phyloP scores from a whole-genome alignment of 2,888 invertebrate genomes.

The Myopa tessellatipennis region DNA sequence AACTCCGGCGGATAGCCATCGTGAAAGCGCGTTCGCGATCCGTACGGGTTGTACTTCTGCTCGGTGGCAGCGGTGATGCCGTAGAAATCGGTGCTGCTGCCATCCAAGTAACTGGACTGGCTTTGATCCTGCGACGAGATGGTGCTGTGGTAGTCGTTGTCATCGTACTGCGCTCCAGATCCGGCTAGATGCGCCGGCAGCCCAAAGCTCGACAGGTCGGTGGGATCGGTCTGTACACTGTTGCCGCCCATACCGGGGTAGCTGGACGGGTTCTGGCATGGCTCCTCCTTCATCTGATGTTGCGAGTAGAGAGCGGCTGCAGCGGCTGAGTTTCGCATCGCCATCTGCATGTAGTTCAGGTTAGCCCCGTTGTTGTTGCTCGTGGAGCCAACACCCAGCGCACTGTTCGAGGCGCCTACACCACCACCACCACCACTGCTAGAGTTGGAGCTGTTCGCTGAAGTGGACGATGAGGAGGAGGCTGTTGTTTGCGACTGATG shows the following conservation, averaged over 20 bases:
- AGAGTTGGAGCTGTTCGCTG: conserved; percentile 45
- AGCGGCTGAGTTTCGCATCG: conserved; percentile 56
- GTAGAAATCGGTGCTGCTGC: conserved; percentile 60
- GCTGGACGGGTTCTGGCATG: conserved; percentile 56
- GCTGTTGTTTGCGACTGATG: conserved; percentile 62
- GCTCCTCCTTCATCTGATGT: conserved; percentile 67
- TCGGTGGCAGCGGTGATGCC: conserved; percentile 52
- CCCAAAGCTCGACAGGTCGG: conserved; percentile 63
- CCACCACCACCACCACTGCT: conserved; percentile 59
- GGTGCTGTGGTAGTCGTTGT: conserved; percentile 60
- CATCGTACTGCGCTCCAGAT: conserved; percentile 54
- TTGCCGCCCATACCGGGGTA: conserved; percentile 55
- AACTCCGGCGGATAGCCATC: conserved; percentile 64
- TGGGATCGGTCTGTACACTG: conserved; percentile 60
- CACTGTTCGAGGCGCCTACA: conserved; percentile 51
- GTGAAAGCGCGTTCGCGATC: conserved; percentile 65
- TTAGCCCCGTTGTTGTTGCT: conserved; percentile 63
- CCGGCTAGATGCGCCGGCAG: conserved; percentile 57
- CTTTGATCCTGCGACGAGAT: conserved; percentile 61
- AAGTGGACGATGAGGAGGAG: conserved; percentile 54
- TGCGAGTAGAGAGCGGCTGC: conserved; percentile 62
- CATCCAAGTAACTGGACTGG: conserved; percentile 60
- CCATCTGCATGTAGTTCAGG: conserved; percentile 65
- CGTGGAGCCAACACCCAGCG: conserved; percentile 51
- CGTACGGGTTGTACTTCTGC: conserved; percentile 59